Evolutionary conservation across 1,140 invertebrate species (phyloP), one percentile per base, ranked within the genome.

Genomic region (Leptinotarsa texana): DNA sequence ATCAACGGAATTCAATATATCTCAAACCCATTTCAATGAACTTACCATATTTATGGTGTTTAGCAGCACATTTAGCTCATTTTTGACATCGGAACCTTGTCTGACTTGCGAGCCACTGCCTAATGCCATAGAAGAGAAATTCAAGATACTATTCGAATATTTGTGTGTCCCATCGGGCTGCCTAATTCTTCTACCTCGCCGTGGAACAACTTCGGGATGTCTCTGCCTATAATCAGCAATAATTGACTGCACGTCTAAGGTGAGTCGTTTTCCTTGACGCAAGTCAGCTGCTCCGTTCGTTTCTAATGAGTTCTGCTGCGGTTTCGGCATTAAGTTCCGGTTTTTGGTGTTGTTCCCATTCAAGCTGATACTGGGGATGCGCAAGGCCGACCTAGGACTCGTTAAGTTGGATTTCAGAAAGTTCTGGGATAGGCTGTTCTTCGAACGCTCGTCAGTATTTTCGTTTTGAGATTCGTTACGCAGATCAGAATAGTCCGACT

Each of bases 151-250:
- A 21, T 74, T 69, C 75, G 79, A 75, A 74, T 74, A 51, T 73
- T 78, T 65, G 74, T 78, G 57, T 75, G 75, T 67, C 75, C 76
- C 61, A 33, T 76, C 75, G 63, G 65, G 74, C 61, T 78, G 73
- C 79, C 89, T 88, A 83, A 90, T 88, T 51, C 91, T 80, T 51
- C 90, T 85, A 4, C 91, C 90, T 82, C 92, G 87, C 77, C 91
- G 82, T 0, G 92, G 92, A 1, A 92, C 90, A 11, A 88, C 86
- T 77, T 93, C 91, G 0, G 92, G 92, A 84, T 93, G 91, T 75
- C 91, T 87, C 65, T 93, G 90, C 75, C 93, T 88, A 81, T 94
- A 93, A 84, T 94, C 93, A 1, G 93, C 93, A 80, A 95, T 95
- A 69, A 95, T 92, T 4, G 93, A 92, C 81, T 92, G 90, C 13